Evolutionary conservation across 2,797 vertebrate genomes (phyloP).

Genomic region (Bucorvus abyssinicus): DNA sequence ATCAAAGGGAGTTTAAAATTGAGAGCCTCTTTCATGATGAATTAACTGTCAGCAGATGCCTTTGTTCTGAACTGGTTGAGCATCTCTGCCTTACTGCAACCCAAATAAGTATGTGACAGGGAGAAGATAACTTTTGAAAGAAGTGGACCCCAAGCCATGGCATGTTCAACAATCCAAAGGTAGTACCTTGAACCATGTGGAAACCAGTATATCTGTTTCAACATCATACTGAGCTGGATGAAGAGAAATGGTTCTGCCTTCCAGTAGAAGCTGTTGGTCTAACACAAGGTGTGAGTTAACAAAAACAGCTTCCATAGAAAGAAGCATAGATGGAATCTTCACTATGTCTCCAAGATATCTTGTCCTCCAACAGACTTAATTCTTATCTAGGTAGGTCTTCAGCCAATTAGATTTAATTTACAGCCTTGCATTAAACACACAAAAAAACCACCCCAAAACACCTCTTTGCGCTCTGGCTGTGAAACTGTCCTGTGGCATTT

Average conservation of each 20-base stretch:
- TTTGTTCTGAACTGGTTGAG: not conserved
- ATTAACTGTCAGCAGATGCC: not conserved
- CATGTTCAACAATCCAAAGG: not conserved
- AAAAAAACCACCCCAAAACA: rapidly evolving
- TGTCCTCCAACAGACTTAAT: not conserved
- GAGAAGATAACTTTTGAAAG: not conserved
- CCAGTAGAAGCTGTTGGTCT: not conserved
- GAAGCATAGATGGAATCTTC: not conserved
- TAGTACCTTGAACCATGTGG: not conserved
- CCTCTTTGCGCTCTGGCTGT: not conserved
- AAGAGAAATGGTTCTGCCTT: not conserved
- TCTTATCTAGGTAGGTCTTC: not conserved
- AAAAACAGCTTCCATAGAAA: not conserved
- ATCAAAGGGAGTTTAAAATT: not conserved
- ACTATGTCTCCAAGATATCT: not conserved
- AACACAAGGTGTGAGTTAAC: not conserved
- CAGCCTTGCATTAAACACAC: not conserved
- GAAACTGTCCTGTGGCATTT: not conserved
- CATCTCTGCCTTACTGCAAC: not conserved
- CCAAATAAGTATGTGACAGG: not conserved
- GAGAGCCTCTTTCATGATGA: not conserved
- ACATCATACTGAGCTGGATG: not conserved
- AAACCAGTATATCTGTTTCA: not conserved
- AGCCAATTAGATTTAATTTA: not conserved
- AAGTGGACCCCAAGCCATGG: rapidly evolving